These are phyloP conservation scores for Coptodon rendalli DNA, from an alignment of 2,113 vertebrate species.

Conservation along the genomic window DNA sequence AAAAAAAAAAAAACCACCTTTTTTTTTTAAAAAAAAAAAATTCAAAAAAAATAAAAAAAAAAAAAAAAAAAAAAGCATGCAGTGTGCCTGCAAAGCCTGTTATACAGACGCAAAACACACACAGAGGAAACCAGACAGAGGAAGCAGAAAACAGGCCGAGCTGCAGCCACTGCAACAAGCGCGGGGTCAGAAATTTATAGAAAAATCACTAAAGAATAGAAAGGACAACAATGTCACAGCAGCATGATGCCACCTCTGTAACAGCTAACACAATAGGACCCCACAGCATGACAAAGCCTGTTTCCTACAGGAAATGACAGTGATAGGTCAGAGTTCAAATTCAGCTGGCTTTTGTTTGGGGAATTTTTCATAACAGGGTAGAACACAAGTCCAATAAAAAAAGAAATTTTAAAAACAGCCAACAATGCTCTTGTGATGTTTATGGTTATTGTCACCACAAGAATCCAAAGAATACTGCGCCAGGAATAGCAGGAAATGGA, in stretches of 20 bases:
- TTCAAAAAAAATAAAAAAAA: no score
- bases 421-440: not conserved
- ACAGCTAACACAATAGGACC: not conserved
- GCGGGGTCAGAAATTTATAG: not conserved
- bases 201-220: not conserved
- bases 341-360: not conserved
- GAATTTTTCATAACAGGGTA: not conserved
- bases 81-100: not conserved
- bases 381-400: not conserved
- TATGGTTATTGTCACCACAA: not conserved
- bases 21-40: no score
- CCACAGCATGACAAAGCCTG: not conserved
- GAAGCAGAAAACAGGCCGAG: not conserved
- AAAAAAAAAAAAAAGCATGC: not conserved
- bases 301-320: not conserved
- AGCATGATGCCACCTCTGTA: not conserved
- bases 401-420: not conserved
- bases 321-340: not conserved
- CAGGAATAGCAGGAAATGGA: not conserved
- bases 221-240: not conserved
- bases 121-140: constrained; percentile 11
- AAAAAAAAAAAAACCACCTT: not conserved
- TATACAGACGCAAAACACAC: not conserved
- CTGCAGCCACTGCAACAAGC: not conserved
- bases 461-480: fast-evolving